These are phyloP conservation scores for Oryzias dopingdopingensis DNA, from an alignment of 2,797 vertebrate genomes.

Conservation along the genomic window DNA sequence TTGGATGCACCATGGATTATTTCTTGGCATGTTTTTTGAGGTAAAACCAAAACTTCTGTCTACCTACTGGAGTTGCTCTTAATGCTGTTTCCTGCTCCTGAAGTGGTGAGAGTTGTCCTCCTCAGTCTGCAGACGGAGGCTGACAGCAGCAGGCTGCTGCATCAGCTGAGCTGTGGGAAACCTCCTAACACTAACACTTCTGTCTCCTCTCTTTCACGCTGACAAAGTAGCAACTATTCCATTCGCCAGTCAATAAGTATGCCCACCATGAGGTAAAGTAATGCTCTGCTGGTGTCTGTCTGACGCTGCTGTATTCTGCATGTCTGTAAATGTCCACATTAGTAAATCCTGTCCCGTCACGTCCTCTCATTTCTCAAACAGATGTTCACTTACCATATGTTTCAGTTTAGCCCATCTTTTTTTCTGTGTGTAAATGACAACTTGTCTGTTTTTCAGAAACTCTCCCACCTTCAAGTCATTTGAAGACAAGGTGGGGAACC, in stretches of 20 bases:
- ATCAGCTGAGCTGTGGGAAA: constrained; percentile 2
- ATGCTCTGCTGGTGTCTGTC: constrained; percentile 1
- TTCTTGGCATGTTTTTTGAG: no score
- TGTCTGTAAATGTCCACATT: no score
- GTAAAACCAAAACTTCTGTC: no score
- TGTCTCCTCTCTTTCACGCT: constrained; percentile 78
- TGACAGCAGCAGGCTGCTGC: background rate
- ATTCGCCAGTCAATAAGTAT: constrained; percentile 88
- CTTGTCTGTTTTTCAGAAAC: constrained; percentile 78
- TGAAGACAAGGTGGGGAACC: constrained; percentile 91
- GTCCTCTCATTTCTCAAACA: no score
- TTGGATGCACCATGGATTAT: no score
- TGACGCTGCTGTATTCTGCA: background rate
- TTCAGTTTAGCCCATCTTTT: background rate
- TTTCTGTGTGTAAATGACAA: no score
- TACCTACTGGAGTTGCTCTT: no score
- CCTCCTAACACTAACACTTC: constrained; percentile 68
- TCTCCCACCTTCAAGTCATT: constrained; percentile 97
- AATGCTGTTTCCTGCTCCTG: no score
- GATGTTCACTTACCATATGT: no score
- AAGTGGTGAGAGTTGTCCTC: no score
- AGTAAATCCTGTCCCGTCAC: no score
- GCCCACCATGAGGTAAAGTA: constrained; percentile 85
- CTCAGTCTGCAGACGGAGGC: no score
- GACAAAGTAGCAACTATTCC: constrained; percentile 85